These are phyloP conservation scores for Lepidurus couesii DNA, from an alignment of 1,140 invertebrate genomes.

Conservation along the genomic window DNA sequence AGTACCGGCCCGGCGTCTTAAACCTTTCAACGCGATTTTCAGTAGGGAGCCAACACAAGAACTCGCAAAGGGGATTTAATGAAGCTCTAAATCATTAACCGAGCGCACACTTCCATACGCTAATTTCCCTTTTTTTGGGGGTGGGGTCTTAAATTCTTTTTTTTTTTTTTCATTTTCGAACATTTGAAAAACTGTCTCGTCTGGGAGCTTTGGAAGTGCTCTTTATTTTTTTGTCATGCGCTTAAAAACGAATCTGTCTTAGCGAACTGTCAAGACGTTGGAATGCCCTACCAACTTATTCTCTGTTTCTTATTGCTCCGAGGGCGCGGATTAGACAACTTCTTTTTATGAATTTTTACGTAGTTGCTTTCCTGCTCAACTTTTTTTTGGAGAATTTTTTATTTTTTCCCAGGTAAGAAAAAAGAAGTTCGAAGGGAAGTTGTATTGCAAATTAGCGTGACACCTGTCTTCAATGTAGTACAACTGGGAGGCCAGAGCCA, in stretches of 20 bases:
- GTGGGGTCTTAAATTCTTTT: neutral
- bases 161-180: neutral
- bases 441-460: constrained; percentile 17
- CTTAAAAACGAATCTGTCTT: neutral
- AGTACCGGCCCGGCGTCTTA: neutral
- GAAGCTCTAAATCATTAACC: constrained; percentile 13
- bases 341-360: neutral
- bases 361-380: neutral
- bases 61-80: neutral
- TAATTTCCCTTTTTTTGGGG: no score
- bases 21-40: neutral
- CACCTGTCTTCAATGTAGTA: constrained; percentile 19
- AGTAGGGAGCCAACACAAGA: no score
- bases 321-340: neutral
- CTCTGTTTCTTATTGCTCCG: neutral
- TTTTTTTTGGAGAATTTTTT: neutral
- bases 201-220: no score
- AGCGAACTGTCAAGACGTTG: neutral
- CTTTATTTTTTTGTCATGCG: neutral
- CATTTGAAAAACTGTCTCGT: neutral
- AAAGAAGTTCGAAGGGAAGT: neutral
- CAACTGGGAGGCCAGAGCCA: neutral
- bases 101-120: no score
- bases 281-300: neutral
- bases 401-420: no score